Base-by-base conservation (phyloP, 2,888 invertebrate species). In the Trachelus tabidus region DNA sequence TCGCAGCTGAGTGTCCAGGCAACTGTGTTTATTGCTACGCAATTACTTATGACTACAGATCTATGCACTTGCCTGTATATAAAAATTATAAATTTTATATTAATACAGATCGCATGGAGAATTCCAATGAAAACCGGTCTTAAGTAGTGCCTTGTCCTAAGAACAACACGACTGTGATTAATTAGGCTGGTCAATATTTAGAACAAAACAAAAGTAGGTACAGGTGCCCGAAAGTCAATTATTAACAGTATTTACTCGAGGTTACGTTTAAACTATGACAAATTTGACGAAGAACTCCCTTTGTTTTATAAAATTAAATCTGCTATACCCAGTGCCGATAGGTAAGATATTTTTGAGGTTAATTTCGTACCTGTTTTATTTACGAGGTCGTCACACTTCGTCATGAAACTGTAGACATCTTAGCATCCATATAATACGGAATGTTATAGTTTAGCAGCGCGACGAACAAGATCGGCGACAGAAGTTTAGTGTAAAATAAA, bases 391-490 rank as follows among this genome's bases (percentile, higher is more conserved):
- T 56, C 56, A 56, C 23, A 23, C 23, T 23, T 23, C 56, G 56
- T 56, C 56, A 56, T 56, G 23, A 56, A 34, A 34, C 30, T 9
- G 74, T 40, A 69, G 75, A 79, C 76, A 79, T 78, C 78, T 81
- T 73, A 80, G 81, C 77, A 76, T 73, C 83, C 76, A 81, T 84
- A 84, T 84, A 80, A 85, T 82, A 80, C 76, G 77, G 76, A 80
- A 79, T 74, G 78, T 82, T 81, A 85, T 82, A 85, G 84, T 81
- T 85, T 83, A 83, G 77, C 79, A 77, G 76, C 76, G 79, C 77
- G 78, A 77, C 79, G 81, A 83, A 83, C 82, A 83, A 82, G 83
- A 83, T 83, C 81, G 81, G 83, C 81, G 82, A 83, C 81, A 80
- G 80, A 77, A 80, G 81, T 83, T 80, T 78, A 76, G 74, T 73